Conservation (phyloP, 1,140 invertebrate genomes). For the Hylaeus anthracinus region DNA sequence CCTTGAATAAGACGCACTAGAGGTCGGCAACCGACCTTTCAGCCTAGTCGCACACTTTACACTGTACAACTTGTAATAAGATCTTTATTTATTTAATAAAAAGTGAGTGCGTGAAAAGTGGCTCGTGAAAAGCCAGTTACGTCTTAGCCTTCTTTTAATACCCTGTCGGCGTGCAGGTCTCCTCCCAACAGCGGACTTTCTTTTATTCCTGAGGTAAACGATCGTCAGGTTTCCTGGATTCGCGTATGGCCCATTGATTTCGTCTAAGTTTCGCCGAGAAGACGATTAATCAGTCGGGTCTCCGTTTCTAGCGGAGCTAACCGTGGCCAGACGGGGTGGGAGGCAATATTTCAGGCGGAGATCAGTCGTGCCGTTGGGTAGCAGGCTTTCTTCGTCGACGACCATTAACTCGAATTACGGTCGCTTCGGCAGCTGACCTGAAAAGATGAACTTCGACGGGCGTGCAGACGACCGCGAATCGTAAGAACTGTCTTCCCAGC, state of each 20-base stretch:
- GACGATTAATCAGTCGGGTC: constrained; percentile 47
- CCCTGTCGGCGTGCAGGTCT: neutral
- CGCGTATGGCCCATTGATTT: constrained; percentile 50
- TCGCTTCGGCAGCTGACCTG: constrained; percentile 53
- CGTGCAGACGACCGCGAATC: constrained; percentile 43
- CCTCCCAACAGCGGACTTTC: no score
- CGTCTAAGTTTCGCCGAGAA: constrained; percentile 25
- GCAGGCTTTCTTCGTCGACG: constrained; percentile 57
- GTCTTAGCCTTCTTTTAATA: neutral
- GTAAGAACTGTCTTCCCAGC: neutral
- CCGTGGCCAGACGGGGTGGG: no score
- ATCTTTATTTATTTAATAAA: no score
- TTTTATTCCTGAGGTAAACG: constrained; percentile 29
- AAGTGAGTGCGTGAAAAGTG: neutral
- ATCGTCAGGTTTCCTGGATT: constrained; percentile 29
- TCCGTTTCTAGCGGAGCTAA: neutral
- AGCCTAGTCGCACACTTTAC: no score
- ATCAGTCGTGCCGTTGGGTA: constrained; percentile 48
- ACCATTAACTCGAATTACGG: constrained; percentile 68
- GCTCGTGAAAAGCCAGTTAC: neutral
- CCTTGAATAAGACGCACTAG: no score
- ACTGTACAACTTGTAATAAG: no score
- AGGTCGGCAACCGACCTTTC: no score
- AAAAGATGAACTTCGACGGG: constrained; percentile 57
- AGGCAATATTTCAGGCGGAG: constrained; percentile 59